A percentile compares a stretch with the other conserved stretches of the same genome.
Evolutionary conservation across 2,113 vertebrate species (phyloP).

Genomic region (Heterochromis multidens): DNA sequence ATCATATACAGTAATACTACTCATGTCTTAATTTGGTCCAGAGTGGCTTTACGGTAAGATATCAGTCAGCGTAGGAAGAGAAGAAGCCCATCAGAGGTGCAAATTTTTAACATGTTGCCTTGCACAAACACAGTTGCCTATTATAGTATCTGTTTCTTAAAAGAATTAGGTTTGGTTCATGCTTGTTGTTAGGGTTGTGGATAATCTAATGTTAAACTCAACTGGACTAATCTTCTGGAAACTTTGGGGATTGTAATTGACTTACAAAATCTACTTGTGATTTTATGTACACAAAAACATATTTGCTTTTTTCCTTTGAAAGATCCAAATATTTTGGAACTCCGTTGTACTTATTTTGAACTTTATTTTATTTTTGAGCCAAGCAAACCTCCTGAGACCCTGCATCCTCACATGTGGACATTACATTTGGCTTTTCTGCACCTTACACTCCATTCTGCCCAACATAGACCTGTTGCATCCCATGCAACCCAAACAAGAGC

Average conservation of each 20-base stretch:
- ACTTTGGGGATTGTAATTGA: neutral
- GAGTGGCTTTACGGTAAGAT: neutral
- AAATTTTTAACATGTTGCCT: neutral
- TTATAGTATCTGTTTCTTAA: neutral
- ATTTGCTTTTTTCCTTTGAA: neutral
- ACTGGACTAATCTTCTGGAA: neutral
- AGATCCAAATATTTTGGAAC: neutral
- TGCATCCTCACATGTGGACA: too few species aligned
- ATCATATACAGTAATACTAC: neutral
- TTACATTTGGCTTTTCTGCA: too few species aligned
- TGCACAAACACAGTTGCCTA: neutral
- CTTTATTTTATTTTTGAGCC: too few species aligned
- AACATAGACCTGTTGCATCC: neutral
- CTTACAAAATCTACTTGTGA: neutral
- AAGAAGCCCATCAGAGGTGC: neutral
- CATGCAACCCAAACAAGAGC: neutral
- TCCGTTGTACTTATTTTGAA: neutral
- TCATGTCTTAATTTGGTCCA: neutral
- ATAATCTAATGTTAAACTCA: neutral
- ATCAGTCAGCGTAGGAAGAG: neutral
- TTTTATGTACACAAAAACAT: neutral
- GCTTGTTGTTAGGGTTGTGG: neutral
- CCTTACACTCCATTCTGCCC: neutral
- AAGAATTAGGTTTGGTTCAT: neutral
- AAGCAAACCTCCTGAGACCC: neutral